Evolutionary conservation across 2,113 vertebrate species (phyloP), one percentile per base, ranked within the genome.

Genomic region (Gobiocypris rarus): DNA sequence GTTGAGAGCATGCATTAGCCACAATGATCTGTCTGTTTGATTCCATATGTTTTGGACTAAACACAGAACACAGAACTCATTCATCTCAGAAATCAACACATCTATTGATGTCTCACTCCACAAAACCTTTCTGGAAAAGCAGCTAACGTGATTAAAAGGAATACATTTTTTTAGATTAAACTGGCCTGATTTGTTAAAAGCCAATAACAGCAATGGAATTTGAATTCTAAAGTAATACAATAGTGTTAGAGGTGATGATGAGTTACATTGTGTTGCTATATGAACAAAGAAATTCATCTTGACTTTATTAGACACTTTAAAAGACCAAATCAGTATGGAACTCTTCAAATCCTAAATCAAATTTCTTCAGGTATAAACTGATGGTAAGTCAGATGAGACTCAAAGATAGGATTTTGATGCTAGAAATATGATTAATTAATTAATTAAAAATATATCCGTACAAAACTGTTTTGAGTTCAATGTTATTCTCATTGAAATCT

Each of bases 1-100:
- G 22, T 80, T 69, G 34, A 70, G 61, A 82, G 28, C 73, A 70
- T 48, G 7, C 5, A 24, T 75, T 50, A 76, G 58, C 43, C 45
- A 43, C 15, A 85, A 56, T 76, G 43, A 86, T 82, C 79, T 76
- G 28, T 82, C 69, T 70, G 58, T 76, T 67, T 19, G 14, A 54
- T 70, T 77, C 84, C 71, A 76, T 75, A 86, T 82, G 50, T 65
- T 70, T 82, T 26, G 45, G 74, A 54, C 38, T 38, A 38, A 38
- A 38, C 34, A 75, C 74, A 69, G 50, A 38, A 38, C 34, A 75
- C 74, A 69, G 50, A 61, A 28, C n/a, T 50, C 22, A 75, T 76
- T 76, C 58, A 76, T 76, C 45, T 65, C 9, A 50, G 45, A 76
- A 76, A 52, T 45, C 9, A 48, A 41, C 61, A 59, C 65, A 81